Evolutionary conservation across 2,113 vertebrate genomes (phyloP), one percentile per base, ranked within the genome.

Genomic region (Passerina amoena): DNA sequence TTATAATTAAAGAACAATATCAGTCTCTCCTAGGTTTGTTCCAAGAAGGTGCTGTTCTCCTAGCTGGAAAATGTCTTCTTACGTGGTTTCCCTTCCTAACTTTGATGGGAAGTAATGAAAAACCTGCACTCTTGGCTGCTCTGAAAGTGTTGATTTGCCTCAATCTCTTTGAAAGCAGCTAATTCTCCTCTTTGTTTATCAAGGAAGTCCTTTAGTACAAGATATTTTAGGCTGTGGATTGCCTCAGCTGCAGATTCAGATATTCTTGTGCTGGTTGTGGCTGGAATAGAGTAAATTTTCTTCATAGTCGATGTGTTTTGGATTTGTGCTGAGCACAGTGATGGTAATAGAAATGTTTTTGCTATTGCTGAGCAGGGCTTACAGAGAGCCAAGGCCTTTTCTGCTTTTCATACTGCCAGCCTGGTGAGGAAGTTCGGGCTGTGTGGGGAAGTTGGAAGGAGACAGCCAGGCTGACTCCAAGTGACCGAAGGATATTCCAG

Each of bases 321-420:
- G 45, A 25, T 45, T 65, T 59, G 13, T 51, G 23, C 33, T 45
- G 40, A 45, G 38, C 6, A 14, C 6, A 16, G 27, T 73, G 23
- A 59, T 51, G 23, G 10, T 8, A n/a, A 51, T 14, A 44, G 19
- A 51, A 22, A 51, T 65, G 14, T 10, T 44, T 75, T 60, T 59
- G 12, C 2, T 30, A 10, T 53, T 53, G 53, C 5, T 75, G 45
- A 68, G 23, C 7, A 25, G 61, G 9, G 7, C 28, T 68, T 53
- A 12, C 10, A n/a, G 37, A 45, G 45, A 51, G 3, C 6, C 51
- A 65, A 51, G 18, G 19, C 7, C 10, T 45, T 51, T 73, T 51
- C 33, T 66, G 23, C 15, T 75, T 66, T 66, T 53, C 0, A 0
- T n/a, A 12, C 12, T 18, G 11, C 4, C 38, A 45, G 2, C 0